Evolutionary conservation across 1,140 invertebrate species (phyloP), one percentile per base, ranked within the genome.

Genomic region (Eubasilissa regina): DNA sequence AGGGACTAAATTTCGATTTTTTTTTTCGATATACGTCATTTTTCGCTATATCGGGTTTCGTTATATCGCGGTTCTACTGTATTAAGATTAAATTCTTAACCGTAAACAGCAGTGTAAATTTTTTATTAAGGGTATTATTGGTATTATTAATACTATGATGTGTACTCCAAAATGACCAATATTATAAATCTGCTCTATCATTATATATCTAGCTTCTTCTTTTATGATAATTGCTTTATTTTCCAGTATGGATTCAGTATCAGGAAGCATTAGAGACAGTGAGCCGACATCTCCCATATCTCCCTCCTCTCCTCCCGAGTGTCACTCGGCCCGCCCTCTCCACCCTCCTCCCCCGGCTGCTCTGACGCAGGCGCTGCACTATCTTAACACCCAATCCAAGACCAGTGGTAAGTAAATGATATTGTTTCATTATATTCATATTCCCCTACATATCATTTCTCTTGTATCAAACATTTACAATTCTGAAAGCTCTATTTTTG

Each of bases 201-300:
- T n/a, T n/a, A n/a, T n/a, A n/a, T n/a, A n/a, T 15, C 8, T 13
- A 13, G 11, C 3, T 12, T 51, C 11, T 51, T 12, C 44, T 11
- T 9, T 79, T 19, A 74, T 74, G 35, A 60, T 19, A 60, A n/a
- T 6, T 60, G 43, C 15, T 56, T 56, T 58, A 25, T 56, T 55
- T 86, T 87, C 1, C 84, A 95, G 95, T 0, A 96, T 99, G 94
- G 97, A 99, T 88, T 98, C 95, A 83, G 92, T 95, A 60, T 98
- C 97, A 83, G 97, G 97, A 60, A 98, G 96, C 86, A 92, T 99
- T 45, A 91, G 93, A 83, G 97, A 97, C 84, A 97, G 95, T 82
- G 96, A 97, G 84, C 95, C 97, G 6, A 96, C 94, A 72, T 97
- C 96, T 0, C 97, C 96, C 0, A 92, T 92, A 1, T 94, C 95